Evolutionary conservation across 2,797 vertebrate species (phyloP).

Genomic region (Danio aesculapii): DNA sequence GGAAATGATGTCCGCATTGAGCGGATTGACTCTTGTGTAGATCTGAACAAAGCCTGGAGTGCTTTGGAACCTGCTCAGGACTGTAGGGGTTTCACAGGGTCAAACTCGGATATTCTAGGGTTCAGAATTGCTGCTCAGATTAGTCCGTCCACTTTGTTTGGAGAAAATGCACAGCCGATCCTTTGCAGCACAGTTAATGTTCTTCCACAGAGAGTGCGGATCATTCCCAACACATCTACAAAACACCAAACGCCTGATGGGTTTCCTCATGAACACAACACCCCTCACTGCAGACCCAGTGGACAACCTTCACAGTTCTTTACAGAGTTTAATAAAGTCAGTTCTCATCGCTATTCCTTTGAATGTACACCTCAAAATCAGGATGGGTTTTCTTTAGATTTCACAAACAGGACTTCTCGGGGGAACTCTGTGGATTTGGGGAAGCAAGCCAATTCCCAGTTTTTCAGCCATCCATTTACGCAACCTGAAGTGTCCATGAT

Average conservation of each 20-base stretch:
- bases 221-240: conserved; percentile 77
- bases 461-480: conserved; percentile 64
- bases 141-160: conserved; percentile 68
- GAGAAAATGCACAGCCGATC: conserved; percentile 55
- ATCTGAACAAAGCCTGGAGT: conserved; percentile 78
- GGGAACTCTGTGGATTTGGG: conserved; percentile 11
- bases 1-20: conserved; percentile 69
- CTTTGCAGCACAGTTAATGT: conserved; percentile 64
- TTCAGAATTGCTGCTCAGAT: conserved; percentile 67
- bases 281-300: conserved; percentile 6
- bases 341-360: conserved; percentile 57
- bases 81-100: conserved; percentile 63
- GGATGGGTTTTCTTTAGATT: conserved; percentile 54
- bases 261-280: conserved; percentile 11
- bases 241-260: conserved; percentile 77
- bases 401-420: conserved; percentile 46
- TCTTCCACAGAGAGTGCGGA: conserved; percentile 58
- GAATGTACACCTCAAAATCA: conserved; percentile 51
- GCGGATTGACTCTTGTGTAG: conserved; percentile 73
- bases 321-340: conserved; percentile 59
- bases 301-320: conserved; percentile 34
- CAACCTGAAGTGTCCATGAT: conserved; percentile 46
- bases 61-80: conserved; percentile 67
- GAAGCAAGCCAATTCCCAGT: conserved; percentile 65
- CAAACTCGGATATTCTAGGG: conserved; percentile 58